Evolutionary conservation across 2,888 invertebrate genomes (phyloP), one percentile per base, ranked within the genome.

Genomic region (Gibbula magus): DNA sequence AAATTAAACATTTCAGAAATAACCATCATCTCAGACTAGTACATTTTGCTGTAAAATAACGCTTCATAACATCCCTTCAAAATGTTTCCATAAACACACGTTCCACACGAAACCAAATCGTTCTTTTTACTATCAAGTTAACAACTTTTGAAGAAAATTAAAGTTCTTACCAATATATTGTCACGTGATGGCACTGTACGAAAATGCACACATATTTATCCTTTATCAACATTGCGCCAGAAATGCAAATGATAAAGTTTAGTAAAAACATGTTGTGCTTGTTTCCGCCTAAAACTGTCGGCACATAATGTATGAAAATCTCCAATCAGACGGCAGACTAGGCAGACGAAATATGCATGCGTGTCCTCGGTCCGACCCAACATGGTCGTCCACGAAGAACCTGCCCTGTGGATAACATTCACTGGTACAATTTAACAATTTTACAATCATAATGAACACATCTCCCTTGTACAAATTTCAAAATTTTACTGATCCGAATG

Each of bases 391-490:
- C 16, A 39, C 20, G 20, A 32, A 70, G n/a, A 70, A 70, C 70
- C 32, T 70, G 70, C 32, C 70, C 70, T 70, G 8, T 35, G 70
- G 39, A 35, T 39, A 35, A 70, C 35, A 39, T 39, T 35, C 61
- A 77, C 35, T 29, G n/a, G 16, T 52, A 61, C 22, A 35, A 35
- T 56, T 77, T 20, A 61, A 77, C 32, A 77, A 61, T 70, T 70
- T 70, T 70, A 32, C 70, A 70, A 70, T 78, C 52, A 70, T 70
- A 78, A 70, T 53, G 39, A 67, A 67, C 61, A 70, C 51, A 51
- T 67, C 35, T 78, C 13, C 8, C 10, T 35, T 29, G 52, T 53
- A 39, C 22, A 39, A n/a, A 13, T 5, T 35, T 70, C 70, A 70
- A 70, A 70, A 70, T 39, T 25, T 39, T 20, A 32, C 39, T 32